Evolutionary conservation across 2,113 vertebrate genomes (phyloP).

Genomic region (Caranx melampygus): DNA sequence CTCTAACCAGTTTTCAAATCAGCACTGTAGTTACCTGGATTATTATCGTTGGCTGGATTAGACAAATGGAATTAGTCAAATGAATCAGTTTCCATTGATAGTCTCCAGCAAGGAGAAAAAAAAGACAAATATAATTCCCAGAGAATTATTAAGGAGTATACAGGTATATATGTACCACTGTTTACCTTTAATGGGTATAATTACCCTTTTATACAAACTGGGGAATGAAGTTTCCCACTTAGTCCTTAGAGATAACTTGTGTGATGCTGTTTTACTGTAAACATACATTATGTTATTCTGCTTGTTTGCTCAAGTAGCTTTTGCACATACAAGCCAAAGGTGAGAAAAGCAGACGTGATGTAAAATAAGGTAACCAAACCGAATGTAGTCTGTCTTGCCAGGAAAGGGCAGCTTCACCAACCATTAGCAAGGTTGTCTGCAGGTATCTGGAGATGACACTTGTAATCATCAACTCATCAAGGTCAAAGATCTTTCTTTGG

Average conservation of each 20-base stretch:
- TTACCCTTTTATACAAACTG: slow-evolving; percentile 49
- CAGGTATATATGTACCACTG: slow-evolving; percentile 53
- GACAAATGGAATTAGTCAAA: slow-evolving; percentile 26
- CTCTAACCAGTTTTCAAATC: slow-evolving; percentile 44
- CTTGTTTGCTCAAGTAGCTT: slow-evolving; percentile 47
- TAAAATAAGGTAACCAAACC: slow-evolving; percentile 34
- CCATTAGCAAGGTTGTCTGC: neutral
- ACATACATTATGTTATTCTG: slow-evolving; percentile 20
- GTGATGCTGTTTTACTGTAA: slow-evolving; percentile 37
- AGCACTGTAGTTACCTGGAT: slow-evolving; percentile 47
- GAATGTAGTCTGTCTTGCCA: slow-evolving; percentile 41
- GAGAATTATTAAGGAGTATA: slow-evolving; percentile 46
- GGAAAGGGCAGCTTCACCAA: slow-evolving; percentile 8
- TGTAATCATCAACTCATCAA: slow-evolving; percentile 11
- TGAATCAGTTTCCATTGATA: slow-evolving; percentile 22
- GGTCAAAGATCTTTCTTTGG: slow-evolving; percentile 36
- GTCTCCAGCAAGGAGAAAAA: slow-evolving; percentile 9
- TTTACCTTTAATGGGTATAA: slow-evolving; percentile 66
- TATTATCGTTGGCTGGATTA: slow-evolving; percentile 41
- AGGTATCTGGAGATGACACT: slow-evolving; percentile 6
- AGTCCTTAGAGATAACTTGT: slow-evolving; percentile 12
- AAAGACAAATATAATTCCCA: slow-evolving; percentile 39
- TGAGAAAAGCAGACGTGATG: slow-evolving; percentile 17
- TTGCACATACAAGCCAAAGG: slow-evolving; percentile 68
- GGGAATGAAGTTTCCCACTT: slow-evolving; percentile 1